A percentile compares a stretch with the other conserved stretches of the same genome.
These are phyloP conservation scores for Callospermophilus lateralis DNA, from an alignment of 2,113 vertebrate species.

Conservation along the genomic window DNA sequence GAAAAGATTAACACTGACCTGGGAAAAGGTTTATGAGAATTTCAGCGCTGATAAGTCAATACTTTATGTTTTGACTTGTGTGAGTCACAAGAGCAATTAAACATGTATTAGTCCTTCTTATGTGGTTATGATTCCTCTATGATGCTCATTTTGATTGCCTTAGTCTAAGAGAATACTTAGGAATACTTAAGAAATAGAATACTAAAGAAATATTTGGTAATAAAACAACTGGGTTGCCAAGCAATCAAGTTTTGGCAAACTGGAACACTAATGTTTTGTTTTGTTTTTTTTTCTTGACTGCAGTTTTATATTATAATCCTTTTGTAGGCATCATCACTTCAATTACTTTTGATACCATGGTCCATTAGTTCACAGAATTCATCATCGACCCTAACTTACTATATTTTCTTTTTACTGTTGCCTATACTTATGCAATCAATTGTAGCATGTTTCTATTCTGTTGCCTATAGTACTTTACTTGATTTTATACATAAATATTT, in stretches of 20 bases:
- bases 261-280: not conserved
- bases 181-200: not conserved
- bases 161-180: not conserved
- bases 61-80: conserved; percentile 3
- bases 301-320: not conserved
- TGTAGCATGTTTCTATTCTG: not conserved
- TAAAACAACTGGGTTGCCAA: not conserved
- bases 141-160: not conserved
- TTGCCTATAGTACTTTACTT: not conserved
- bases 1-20: not conserved
- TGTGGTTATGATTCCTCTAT: not conserved
- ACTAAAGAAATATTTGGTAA: not conserved
- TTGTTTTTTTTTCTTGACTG: not conserved
- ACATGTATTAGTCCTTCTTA: not conserved
- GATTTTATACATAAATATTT: not conserved
- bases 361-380: not conserved
- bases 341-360: not conserved
- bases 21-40: conserved; percentile 69
- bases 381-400: not conserved
- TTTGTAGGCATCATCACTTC: not conserved
- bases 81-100: not conserved
- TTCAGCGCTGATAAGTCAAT: conserved; percentile 55
- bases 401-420: not conserved
- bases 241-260: not conserved
- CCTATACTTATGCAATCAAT: not conserved